These are phyloP conservation scores for Buceros bicornis DNA, from an alignment of 2,797 vertebrate species.

Conservation along the genomic window DNA sequence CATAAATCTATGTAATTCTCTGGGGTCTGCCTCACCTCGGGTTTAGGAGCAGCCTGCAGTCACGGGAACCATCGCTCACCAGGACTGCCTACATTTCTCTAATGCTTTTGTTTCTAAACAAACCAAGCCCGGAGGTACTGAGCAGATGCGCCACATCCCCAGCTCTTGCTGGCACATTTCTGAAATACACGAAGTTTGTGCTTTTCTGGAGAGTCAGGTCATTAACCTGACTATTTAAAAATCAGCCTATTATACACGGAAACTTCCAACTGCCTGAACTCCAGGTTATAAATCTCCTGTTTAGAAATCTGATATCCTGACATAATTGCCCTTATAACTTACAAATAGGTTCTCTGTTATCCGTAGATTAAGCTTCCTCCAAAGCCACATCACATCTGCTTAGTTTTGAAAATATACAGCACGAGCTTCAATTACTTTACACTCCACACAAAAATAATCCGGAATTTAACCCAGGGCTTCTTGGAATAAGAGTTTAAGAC, in stretches of 20 bases:
- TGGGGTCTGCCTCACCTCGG: background rate
- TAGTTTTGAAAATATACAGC: constrained; percentile 72
- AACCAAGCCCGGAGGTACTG: background rate
- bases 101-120: constrained; percentile 57
- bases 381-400: constrained; percentile 68
- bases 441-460: constrained; percentile 61
- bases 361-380: constrained; percentile 76
- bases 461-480: constrained; percentile 58
- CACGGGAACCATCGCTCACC: constrained; percentile 42
- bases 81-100: constrained; percentile 30
- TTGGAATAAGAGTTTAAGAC: constrained; percentile 47
- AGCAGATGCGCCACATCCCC: constrained; percentile 21
- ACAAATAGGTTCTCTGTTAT: constrained; percentile 75
- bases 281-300: constrained; percentile 69
- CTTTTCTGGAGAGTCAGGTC: constrained; percentile 52
- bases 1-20: constrained; percentile 14
- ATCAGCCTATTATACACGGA: constrained; percentile 59
- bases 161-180: background rate
- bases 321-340: constrained; percentile 73
- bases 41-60: constrained; percentile 29
- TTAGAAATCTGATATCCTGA: constrained; percentile 73
- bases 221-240: constrained; percentile 56
- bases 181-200: constrained; percentile 63
- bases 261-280: constrained; percentile 56
- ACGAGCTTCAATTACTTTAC: constrained; percentile 64